Percentiles rank a stretch among this genome's conserved stretches.
phyloP scores from a whole-genome alignment of 2,797 vertebrate species.

The Mormyrus hasselquistii region DNA sequence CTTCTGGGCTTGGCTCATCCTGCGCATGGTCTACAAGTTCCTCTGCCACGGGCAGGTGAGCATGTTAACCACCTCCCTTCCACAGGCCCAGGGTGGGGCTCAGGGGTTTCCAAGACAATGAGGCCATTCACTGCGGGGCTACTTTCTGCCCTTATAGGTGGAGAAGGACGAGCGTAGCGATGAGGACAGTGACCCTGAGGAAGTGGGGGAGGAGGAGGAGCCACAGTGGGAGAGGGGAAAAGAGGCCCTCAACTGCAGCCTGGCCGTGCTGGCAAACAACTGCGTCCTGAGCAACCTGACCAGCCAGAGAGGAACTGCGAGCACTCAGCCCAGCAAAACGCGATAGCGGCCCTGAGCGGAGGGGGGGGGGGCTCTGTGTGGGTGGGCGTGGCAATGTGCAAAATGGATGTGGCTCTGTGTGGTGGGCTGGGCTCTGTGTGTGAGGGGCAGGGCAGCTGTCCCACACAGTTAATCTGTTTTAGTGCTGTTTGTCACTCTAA shows the following conservation, averaged over 20 bases:
- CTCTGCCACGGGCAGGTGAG: constrained; percentile 70
- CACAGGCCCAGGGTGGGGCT: not conserved
- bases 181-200: constrained; percentile 66
- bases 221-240: constrained; percentile 49
- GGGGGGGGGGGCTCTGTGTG: too few relatives aligned
- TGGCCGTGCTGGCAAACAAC: constrained; percentile 53
- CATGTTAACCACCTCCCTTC: not conserved
- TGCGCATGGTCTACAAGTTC: constrained; percentile 80
- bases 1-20: constrained; percentile 85
- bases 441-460: not conserved
- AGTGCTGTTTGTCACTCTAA: not conserved
- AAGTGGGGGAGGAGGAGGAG: constrained; percentile 52
- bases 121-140: not conserved
- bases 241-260: constrained; percentile 50
- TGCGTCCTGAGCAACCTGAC: constrained; percentile 55
- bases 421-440: not conserved
- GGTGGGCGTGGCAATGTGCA: too few relatives aligned
- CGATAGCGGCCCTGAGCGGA: constrained; percentile 31
- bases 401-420: not conserved
- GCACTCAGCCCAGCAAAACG: constrained; percentile 48
- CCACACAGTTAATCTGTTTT: not conserved
- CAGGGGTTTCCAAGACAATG: not conserved
- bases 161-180: constrained; percentile 87
- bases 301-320: constrained; percentile 47
- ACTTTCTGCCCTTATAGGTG: constrained; percentile 55